Evolutionary conservation across 1,140 invertebrate genomes (phyloP).

Genomic region (Acromyrmex heyeri): DNA sequence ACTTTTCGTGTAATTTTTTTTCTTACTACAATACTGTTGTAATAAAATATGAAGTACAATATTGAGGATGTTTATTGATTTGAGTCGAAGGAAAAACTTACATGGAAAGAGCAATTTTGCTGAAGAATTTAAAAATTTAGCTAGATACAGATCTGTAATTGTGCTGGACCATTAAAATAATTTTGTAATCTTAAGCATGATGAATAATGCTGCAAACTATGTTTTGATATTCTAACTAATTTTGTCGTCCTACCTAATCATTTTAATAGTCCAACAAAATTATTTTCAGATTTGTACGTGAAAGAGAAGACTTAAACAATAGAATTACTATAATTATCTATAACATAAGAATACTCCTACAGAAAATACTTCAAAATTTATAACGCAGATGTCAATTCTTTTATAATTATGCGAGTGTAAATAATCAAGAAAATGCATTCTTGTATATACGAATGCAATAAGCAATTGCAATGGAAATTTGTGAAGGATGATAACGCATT

Average conservation of each 20-base stretch:
- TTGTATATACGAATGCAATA: background rate
- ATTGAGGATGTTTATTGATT: background rate
- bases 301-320: too few species aligned
- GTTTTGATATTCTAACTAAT: too few species aligned
- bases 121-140: too few species aligned
- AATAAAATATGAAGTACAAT: background rate
- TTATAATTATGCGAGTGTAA: background rate
- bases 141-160: too few species aligned
- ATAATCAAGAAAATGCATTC: background rate
- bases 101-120: too few species aligned
- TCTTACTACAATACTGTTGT: background rate
- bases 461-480: background rate
- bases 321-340: background rate
- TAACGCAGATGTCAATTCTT: background rate
- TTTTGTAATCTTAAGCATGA: too few species aligned
- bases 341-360: background rate
- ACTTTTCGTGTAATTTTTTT: conserved; percentile 22
- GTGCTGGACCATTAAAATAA: too few species aligned
- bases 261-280: too few species aligned
- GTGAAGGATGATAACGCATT: background rate
- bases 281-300: too few species aligned
- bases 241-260: too few species aligned
- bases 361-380: background rate
- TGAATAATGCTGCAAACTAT: too few species aligned
- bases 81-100: background rate